These are phyloP conservation scores for Lamellibrachia luymesi DNA, from an alignment of 1,140 invertebrate genomes.

Conservation along the genomic window DNA sequence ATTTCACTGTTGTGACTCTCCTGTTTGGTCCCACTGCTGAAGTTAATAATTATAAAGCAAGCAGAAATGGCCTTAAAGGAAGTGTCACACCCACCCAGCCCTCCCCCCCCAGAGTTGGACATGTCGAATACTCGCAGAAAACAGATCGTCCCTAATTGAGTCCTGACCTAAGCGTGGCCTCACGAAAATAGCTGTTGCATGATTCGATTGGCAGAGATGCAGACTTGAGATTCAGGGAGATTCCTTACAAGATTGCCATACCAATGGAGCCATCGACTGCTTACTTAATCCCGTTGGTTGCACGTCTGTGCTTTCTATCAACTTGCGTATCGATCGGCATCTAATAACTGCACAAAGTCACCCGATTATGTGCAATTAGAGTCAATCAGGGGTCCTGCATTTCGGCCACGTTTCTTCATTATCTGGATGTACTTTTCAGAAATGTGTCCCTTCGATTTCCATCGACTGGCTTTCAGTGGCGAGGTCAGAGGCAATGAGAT, in stretches of 20 bases:
- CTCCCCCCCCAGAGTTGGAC: background rate
- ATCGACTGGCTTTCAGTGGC: background rate
- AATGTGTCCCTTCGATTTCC: conserved; percentile 4
- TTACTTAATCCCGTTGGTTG: conserved; percentile 3
- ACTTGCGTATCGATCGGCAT: background rate
- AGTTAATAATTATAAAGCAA: background rate
- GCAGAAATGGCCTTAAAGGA: background rate
- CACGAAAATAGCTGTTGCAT: conserved; percentile 4
- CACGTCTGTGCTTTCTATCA: background rate
- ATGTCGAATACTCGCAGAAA: background rate
- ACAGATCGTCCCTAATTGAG: conserved; percentile 4
- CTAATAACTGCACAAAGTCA: conserved; percentile 5
- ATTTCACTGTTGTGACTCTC: background rate
- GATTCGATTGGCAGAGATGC: conserved; percentile 3
- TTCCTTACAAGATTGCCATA: conserved; percentile 5
- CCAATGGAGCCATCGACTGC: conserved; percentile 2
- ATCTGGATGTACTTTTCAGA: background rate
- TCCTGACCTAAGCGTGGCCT: background rate
- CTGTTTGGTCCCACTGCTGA: background rate
- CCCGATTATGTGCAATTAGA: conserved; percentile 4
- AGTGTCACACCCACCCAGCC: background rate
- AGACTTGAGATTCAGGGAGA: background rate
- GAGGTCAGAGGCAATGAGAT: background rate
- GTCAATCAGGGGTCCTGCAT: conserved; percentile 3
- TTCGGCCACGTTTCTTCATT: conserved; percentile 4